Conservation (phyloP, 2,888 invertebrate genomes). For the Plutella xylostella region DNA sequence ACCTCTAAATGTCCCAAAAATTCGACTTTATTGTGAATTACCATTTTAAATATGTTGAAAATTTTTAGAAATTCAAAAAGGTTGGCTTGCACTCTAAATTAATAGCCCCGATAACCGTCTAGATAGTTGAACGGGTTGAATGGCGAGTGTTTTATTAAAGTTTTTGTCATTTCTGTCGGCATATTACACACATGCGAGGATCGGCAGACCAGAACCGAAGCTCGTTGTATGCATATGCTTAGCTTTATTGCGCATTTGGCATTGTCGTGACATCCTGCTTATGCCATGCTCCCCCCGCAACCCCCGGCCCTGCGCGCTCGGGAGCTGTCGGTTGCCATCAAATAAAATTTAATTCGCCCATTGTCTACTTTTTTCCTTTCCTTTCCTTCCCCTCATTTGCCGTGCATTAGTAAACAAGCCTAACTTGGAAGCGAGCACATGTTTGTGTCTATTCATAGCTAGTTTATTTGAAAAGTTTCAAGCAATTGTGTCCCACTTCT, state of each 20-base stretch:
- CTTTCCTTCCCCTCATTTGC: constrained; percentile 20
- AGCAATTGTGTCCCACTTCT: constrained; percentile 51
- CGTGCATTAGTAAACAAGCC: constrained; percentile 22
- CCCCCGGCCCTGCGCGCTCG: constrained; percentile 27
- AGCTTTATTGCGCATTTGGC: constrained; percentile 35
- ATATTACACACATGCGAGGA: constrained; percentile 47
- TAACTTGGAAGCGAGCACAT: constrained; percentile 33
- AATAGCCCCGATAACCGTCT: too few relatives aligned
- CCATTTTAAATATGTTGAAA: too few relatives aligned
- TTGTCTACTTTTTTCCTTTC: constrained; percentile 36
- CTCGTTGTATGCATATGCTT: constrained; percentile 16
- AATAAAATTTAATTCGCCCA: constrained; percentile 59
- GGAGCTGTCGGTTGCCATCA: constrained; percentile 42
- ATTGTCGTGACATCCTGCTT: constrained; percentile 45
- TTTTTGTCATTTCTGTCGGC: constrained; percentile 36
- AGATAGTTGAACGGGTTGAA: constrained; percentile 29
- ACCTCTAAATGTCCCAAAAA: too few relatives aligned
- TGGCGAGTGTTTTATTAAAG: constrained; percentile 38
- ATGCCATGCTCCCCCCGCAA: constrained; percentile 14
- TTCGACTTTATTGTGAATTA: too few relatives aligned
- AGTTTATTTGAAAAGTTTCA: constrained; percentile 60
- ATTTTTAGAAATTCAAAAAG: too few relatives aligned
- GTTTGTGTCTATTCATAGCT: constrained; percentile 51
- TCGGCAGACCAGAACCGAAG: constrained; percentile 46
- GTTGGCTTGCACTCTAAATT: too few relatives aligned